Percentiles rank a stretch among this genome's conserved stretches.
These are phyloP conservation scores for Delphinapterus leucas DNA, from an alignment of 2,113 vertebrate species.

Conservation along the genomic window DNA sequence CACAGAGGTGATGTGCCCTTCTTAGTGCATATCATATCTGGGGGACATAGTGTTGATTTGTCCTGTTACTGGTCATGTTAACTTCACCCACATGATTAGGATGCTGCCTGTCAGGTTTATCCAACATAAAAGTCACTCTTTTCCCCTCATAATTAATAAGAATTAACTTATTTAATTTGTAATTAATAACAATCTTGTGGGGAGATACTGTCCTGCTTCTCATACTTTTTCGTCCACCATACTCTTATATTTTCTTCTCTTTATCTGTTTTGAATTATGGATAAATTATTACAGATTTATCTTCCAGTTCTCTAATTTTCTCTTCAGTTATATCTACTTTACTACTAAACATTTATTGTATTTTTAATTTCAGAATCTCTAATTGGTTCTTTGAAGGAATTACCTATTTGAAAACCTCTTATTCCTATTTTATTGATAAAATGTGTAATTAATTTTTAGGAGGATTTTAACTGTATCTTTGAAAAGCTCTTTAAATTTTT, in stretches of 20 bases:
- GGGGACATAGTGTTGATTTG: not conserved
- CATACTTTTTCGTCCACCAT: not conserved
- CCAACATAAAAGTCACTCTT: not conserved
- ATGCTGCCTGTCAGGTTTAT: not conserved
- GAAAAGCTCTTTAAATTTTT: not conserved
- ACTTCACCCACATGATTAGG: not conserved
- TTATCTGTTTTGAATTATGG: not conserved
- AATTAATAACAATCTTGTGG: not conserved
- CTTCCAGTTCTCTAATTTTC: slow-evolving; percentile 31
- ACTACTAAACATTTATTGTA: not conserved
- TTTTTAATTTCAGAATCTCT: not conserved
- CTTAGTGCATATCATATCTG: not conserved
- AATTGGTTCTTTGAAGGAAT: not conserved
- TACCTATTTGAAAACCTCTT: not conserved
- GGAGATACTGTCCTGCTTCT: not conserved
- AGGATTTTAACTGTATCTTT: not conserved
- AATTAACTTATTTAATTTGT: slow-evolving; percentile 17
- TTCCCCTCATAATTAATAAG: not conserved
- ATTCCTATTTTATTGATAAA: not conserved
- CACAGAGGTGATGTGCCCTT: not conserved
- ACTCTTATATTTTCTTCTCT: not conserved
- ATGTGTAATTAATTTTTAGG: not conserved
- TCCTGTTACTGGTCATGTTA: not conserved
- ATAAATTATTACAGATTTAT: slow-evolving; percentile 9
- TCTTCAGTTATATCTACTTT: slow-evolving; percentile 9